Evolutionary conservation across 1,140 invertebrate species (phyloP), one percentile per base, ranked within the genome.

Genomic region (Plodia interpunctella): DNA sequence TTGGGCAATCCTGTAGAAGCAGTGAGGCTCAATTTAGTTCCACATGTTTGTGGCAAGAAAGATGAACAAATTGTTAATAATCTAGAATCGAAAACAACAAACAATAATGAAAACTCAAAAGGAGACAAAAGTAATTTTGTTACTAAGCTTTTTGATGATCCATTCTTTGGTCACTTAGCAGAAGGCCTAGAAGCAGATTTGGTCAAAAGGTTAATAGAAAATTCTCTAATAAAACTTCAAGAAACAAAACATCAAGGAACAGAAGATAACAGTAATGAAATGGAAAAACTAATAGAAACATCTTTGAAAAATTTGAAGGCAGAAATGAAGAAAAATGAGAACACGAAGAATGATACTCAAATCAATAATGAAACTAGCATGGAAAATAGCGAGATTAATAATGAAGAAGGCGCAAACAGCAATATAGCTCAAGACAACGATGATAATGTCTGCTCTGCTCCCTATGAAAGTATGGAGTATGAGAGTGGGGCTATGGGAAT

Each of bases 1-100:
- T 76, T 94, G 28, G 89, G 88, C 55, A 92, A 95, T 82, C 94
- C 94, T 1, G 93, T 94, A 9, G 92, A 94, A 90, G 94, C 94
- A 13, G 93, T 94, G 1, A 91, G 91, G 72, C 87, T 92, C 58
- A 94, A 94, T 76, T 81, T 94, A 63, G 92, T 94, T 62, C 94
- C 94, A 19, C 94, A 95, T 80, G 92, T 95, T 35, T 94, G 94
- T 81, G 93, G 93, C 6, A 92, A 91, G 83, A 78, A 73, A 56
- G 72, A 84, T 63, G 71, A 88, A 30, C 56, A 62, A 51, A 56
- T 3, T 44, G 1, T 17, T 3, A 44, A 44, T 15, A 5, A 44
- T 2, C 13, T 5, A n/a, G 38, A 44, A 17, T 2, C 0, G 38
- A 1, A 44, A n/a, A 20, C 57, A 66, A 38, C 49, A 76, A 70